These are phyloP conservation scores for Delichon dasypus DNA, from an alignment of 2,797 vertebrate species.

Conservation along the genomic window DNA sequence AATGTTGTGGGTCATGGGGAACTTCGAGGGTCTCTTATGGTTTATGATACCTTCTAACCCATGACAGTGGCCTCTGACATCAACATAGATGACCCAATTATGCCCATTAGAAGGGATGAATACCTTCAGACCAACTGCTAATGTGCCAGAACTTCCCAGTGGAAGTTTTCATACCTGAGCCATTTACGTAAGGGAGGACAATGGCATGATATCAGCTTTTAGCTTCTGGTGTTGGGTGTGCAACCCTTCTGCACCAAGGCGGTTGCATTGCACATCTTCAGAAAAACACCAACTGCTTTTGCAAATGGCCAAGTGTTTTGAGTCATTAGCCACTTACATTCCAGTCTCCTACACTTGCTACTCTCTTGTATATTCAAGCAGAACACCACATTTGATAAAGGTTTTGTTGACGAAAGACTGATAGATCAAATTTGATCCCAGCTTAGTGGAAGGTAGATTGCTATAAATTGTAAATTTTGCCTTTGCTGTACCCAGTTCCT, in stretches of 20 bases:
- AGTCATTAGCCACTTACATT: neutral
- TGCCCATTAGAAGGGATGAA: neutral
- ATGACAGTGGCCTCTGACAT: neutral
- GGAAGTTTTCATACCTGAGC: neutral
- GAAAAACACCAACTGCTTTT: neutral
- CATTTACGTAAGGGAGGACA: neutral
- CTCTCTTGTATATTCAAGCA: neutral
- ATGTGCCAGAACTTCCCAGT: neutral
- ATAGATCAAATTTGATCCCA: neutral
- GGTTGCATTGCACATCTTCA: neutral
- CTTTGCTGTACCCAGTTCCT: neutral
- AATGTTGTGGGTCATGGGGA: neutral
- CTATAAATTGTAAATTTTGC: neutral
- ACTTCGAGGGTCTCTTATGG: neutral
- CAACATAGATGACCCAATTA: neutral
- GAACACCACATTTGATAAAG: neutral
- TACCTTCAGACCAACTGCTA: neutral
- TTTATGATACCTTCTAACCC: neutral
- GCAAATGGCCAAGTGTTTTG: neutral
- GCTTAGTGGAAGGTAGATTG: neutral
- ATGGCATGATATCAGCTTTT: too few relatives aligned
- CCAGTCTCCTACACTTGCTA: neutral
- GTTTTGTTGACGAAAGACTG: neutral
- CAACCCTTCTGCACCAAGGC: neutral
- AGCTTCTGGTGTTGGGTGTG: neutral